These are phyloP conservation scores for Gymnocheta viridis DNA, from an alignment of 2,888 invertebrate genomes.

Conservation along the genomic window DNA sequence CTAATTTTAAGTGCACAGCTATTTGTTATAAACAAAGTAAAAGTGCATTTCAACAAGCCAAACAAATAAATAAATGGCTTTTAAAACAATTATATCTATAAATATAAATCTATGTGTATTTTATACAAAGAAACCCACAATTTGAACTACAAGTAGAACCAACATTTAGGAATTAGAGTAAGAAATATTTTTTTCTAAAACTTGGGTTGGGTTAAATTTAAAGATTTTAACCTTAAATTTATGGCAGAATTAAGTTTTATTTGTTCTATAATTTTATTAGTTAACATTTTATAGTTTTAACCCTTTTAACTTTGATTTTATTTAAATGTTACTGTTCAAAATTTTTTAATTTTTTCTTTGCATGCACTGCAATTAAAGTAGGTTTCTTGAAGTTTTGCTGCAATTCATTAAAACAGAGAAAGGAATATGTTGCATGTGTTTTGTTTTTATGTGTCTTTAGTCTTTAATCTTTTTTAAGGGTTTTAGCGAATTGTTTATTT, in stretches of 20 bases:
- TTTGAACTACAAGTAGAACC: conserved; percentile 15
- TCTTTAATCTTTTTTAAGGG: conserved; percentile 33
- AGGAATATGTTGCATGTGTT: not conserved
- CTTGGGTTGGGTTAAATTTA: conserved; percentile 50
- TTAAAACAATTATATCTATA: conserved; percentile 66
- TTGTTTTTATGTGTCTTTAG: conserved; percentile 9
- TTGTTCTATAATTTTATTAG: conserved; percentile 38
- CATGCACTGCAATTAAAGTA: conserved; percentile 56
- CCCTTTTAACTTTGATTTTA: conserved; percentile 52
- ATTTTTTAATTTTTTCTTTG: not conserved
- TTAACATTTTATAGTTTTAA: conserved; percentile 46
- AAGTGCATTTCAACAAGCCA: conserved; percentile 4
- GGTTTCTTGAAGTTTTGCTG: conserved; percentile 41
- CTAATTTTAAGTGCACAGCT: no score
- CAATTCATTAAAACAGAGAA: conserved; percentile 24
- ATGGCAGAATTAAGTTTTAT: conserved; percentile 53
- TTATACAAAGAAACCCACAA: not conserved
- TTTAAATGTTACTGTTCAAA: conserved; percentile 7
- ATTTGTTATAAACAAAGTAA: conserved; percentile 31
- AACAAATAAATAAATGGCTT: conserved; percentile 53
- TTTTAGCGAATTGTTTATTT: conserved; percentile 52
- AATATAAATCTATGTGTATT: conserved; percentile 60
- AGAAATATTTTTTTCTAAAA: conserved; percentile 9
- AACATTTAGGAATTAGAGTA: conserved; percentile 15
- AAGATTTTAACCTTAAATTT: conserved; percentile 62